Evolutionary conservation across 2,797 vertebrate species (phyloP), one percentile per base, ranked within the genome.

Genomic region (Acipenser transmontanus): DNA sequence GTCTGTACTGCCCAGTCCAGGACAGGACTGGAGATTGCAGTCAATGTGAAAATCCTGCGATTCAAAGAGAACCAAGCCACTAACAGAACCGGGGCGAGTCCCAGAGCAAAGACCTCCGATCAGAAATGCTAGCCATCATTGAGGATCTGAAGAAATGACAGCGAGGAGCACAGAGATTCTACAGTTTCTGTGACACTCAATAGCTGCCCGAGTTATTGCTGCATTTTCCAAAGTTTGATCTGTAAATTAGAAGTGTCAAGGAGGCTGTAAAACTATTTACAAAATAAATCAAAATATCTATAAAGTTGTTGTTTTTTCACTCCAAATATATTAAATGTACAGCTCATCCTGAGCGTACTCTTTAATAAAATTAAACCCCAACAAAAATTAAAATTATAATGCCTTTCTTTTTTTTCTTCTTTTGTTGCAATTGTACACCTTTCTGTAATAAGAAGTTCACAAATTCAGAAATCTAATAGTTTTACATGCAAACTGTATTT

Each of bases 141-240:
- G 7, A 8, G 50, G 50, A 50, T 67, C 66, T 62, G 62, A 54
- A 60, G 78, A 78, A 77, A 76, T 34, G 71, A 77, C 75, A 79
- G 83, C 76, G 69, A 82, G 6, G 17, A 47, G 82, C 72, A 76
- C 73, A 77, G 87, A 82, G 83, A 90, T 91, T 95, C 94, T 95
- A 98, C 95, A 98, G 95, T 94, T 95, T 97, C 94, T 92, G 95
- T 95, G 94, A 98, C 96, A 98, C 98, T 98, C 95, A 94, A 94
- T 97, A 98, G 96, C 96, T 98, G 95, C 95, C 95, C 90, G 94
- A 95, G 96, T 98, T 99, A 99, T 99, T 98, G 96, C 97, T 98
- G 95, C 96, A 93, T 82, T 83, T 86, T 88, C 85, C 83, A 82
- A 84, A 82, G 90, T 92, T 93, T 91, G 91, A 93, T 94, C 94